Base-by-base conservation (phyloP, 2,113 vertebrate genomes). In the Monarcha castaneiventris region DNA sequence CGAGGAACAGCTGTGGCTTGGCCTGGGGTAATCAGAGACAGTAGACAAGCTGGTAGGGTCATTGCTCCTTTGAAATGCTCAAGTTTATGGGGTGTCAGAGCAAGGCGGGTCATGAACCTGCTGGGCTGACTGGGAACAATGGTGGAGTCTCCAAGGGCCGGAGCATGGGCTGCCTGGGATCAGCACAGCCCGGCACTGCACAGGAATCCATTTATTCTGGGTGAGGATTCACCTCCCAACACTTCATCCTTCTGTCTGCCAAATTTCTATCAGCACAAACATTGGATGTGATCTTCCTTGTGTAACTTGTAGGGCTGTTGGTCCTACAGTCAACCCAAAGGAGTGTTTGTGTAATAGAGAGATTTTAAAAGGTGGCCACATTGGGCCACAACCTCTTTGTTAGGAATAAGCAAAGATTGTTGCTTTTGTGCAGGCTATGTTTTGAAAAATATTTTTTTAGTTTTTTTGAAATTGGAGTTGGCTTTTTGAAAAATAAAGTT, bases 1-100 rank as follows among this genome's bases (percentile, higher is more conserved):
- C 30, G 74, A 74, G 37, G 23, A 97, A 62, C 37, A 96, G 83
- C 91, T 73, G 20, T 26, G 22, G 54, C 52, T 93, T 97, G 95
- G 73, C 62, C 59, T 35, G 68, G 62, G n/a, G 56, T 84, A 87
- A 95, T 54, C 33, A 56, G 93, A 96, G 69, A 87, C 48, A 89
- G 52, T 44, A 93, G 91, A 61, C 69, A 91, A 91, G 48, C 62
- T 96, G 89, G 94, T 86, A 72, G 59, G 87, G 86, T 92, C 68
- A 18, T 84, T 91, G 49, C 86, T 95, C 61, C 89, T 96, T 88
- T 94, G 85, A 97, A 94, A 93, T 41, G 87, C 43, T 48, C 16
- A 61, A 11, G 72, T 86, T 96, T 96, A 96, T 93, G 73, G 80
- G 72, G 94, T 95, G 95, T 84, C 52, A 52, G 74, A 84, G 72